Conservation (phyloP, 2,888 invertebrate species). For the Scelioninae gen. 1 region DNA sequence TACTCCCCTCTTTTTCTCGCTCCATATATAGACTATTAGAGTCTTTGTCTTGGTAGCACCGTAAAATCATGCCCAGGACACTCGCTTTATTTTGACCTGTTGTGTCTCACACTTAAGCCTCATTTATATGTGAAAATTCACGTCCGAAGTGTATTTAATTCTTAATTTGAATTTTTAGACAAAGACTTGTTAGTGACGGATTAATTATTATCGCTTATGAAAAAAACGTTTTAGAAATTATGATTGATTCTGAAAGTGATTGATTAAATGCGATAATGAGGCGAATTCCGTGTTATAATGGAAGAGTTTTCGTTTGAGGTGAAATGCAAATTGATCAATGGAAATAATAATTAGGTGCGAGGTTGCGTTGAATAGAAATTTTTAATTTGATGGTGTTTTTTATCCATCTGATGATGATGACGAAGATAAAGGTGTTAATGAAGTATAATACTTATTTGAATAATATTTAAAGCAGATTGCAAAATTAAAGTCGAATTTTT, state of each 20-base stretch:
- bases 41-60: constrained; percentile 12
- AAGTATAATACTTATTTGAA: too few species aligned
- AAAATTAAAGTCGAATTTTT: too few species aligned
- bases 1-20: too few species aligned
- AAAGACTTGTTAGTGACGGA: constrained; percentile 24
- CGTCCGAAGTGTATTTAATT: too few species aligned
- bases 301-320: constrained; percentile 1
- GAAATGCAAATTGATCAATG: constrained; percentile 6
- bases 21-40: too few species aligned
- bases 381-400: neutral
- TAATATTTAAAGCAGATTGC: too few species aligned
- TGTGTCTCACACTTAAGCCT: constrained; percentile 22
- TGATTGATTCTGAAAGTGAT: constrained; percentile 37
- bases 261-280: constrained; percentile 34
- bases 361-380: neutral
- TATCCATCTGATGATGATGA: too few species aligned
- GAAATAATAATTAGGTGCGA: constrained; percentile 22
- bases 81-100: constrained; percentile 41
- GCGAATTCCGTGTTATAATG: constrained; percentile 4
- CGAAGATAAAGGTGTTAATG: too few species aligned
- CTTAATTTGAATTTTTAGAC: constrained; percentile 25
- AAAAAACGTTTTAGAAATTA: constrained; percentile 29
- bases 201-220: constrained; percentile 19
- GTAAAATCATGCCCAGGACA: constrained; percentile 26
- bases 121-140: too few species aligned